Percentiles rank a stretch among this genome's conserved stretches.
Evolutionary conservation across 37 sponge, comb jelly and placozoan genomes (phyloP).

Genomic region (Diacarnus erythraeanus): DNA sequence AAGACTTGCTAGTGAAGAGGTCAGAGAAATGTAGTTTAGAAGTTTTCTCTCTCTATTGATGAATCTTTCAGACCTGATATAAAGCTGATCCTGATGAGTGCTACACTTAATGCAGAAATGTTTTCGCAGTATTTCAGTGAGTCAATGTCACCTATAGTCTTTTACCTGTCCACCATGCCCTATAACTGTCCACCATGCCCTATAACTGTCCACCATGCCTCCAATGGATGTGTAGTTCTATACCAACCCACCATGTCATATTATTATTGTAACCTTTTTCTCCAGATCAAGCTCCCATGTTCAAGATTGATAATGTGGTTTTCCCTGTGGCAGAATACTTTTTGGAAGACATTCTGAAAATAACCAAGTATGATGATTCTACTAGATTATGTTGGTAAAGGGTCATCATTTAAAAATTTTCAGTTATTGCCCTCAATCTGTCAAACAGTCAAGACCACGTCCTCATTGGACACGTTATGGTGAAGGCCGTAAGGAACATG

Average conservation of each 20-base stretch:
- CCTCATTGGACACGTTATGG: conserved; percentile 31
- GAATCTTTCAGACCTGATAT: conserved; percentile 74
- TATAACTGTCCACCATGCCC: not conserved
- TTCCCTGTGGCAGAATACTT: conserved; percentile 65
- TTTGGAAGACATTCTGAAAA: conserved; percentile 64
- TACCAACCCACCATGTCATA: not conserved
- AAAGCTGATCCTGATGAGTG: conserved; percentile 90
- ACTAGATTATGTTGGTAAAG: not conserved
- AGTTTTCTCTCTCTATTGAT: too few species aligned
- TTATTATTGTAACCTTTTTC: not conserved
- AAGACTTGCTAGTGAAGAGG: conserved; percentile 66
- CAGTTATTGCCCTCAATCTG: conserved; percentile 31
- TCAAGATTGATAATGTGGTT: conserved; percentile 50
- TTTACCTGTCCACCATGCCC: not conserved
- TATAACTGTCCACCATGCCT: not conserved
- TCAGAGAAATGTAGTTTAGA: not conserved
- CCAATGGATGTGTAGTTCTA: too few species aligned
- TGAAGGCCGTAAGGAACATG: conserved; percentile 6
- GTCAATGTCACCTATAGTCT: not conserved
- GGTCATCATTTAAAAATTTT: not conserved
- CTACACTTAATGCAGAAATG: conserved; percentile 78
- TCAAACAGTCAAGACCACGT: conserved; percentile 13
- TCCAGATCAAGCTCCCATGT: conserved; percentile 59
- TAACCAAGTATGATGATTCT: conserved; percentile 21
- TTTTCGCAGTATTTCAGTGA: conserved; percentile 80